Evolutionary conservation across 2,797 vertebrate species (phyloP).

Genomic region (Myiotriccus ornatus): DNA sequence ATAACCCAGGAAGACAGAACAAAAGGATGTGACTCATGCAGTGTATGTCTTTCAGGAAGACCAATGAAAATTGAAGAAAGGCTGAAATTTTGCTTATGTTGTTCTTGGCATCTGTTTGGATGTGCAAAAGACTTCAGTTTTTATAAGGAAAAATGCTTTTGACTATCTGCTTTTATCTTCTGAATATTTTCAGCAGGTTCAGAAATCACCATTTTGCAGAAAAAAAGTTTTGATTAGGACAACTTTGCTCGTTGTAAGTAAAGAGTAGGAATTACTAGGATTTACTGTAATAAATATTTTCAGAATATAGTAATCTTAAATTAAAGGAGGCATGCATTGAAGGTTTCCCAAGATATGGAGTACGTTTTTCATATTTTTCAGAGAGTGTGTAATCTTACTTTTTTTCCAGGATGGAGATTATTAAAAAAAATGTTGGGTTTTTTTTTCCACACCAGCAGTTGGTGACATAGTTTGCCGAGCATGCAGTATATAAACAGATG

Average conservation of each 20-base stretch:
- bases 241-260: background rate
- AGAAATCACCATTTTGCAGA: background rate
- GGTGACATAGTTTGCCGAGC: slow-evolving; percentile 58
- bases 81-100: background rate
- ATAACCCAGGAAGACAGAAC: background rate
- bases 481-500: slow-evolving; percentile 63
- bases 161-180: background rate
- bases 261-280: background rate
- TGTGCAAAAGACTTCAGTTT: background rate
- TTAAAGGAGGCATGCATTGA: background rate
- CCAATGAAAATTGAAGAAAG: slow-evolving; percentile 32
- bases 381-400: background rate
- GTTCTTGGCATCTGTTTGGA: slow-evolving; percentile 14
- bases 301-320: background rate
- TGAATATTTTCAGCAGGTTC: background rate
- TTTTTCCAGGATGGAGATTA: background rate
- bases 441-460: slow-evolving; percentile 36
- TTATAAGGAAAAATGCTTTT: background rate
- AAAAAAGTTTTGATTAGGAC: background rate
- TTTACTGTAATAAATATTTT: slow-evolving; percentile 15
- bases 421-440: background rate
- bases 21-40: slow-evolving; percentile 37
- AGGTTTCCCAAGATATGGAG: background rate
- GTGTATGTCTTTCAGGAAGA: background rate
- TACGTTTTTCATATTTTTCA: slow-evolving; percentile 1